A percentile compares a stretch with the other conserved stretches of the same genome.
Conservation (phyloP, 2,888 invertebrate species). For the Polymixis flavicincta region DNA sequence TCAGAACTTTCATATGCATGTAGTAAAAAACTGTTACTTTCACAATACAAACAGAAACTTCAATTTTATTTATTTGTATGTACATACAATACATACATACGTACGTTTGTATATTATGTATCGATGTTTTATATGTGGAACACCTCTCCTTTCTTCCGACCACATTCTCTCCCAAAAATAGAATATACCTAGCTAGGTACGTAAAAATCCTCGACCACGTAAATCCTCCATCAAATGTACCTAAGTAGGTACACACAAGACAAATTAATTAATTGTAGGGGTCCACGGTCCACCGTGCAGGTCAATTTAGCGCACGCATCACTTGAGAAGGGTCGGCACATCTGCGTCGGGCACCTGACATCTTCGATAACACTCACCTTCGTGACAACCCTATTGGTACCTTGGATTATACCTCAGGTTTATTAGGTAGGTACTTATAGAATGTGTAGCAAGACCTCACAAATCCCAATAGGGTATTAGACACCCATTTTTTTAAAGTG, state of each 20-base stretch:
- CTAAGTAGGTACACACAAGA: conserved; percentile 43
- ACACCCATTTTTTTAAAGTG: too few species aligned
- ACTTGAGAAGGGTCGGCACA: conserved; percentile 76
- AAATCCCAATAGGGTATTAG: too few species aligned
- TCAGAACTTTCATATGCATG: too few species aligned
- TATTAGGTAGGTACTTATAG: too few species aligned
- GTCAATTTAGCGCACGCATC: conserved; percentile 61
- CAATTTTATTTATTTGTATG: too few species aligned
- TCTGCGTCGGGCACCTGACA: conserved; percentile 83
- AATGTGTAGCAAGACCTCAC: too few species aligned
- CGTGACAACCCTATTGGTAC: conserved; percentile 70
- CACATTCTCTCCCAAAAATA: neutral
- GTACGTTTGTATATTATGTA: too few species aligned
- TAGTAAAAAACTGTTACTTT: too few species aligned
- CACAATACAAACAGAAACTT: too few species aligned
- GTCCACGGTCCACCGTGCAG: conserved; percentile 31
- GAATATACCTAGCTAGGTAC: neutral
- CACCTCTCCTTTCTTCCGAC: neutral
- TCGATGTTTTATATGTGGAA: neutral
- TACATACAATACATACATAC: too few species aligned
- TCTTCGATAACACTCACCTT: conserved; percentile 85
- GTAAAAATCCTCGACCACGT: neutral
- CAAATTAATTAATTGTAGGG: conserved; percentile 72
- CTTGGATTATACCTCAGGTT: conserved; percentile 39
- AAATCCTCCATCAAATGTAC: conserved; percentile 9